A percentile compares a stretch with the other conserved stretches of the same genome.
phyloP scores from a whole-genome alignment of 2,888 invertebrate genomes.

The Lobophora halterata region DNA sequence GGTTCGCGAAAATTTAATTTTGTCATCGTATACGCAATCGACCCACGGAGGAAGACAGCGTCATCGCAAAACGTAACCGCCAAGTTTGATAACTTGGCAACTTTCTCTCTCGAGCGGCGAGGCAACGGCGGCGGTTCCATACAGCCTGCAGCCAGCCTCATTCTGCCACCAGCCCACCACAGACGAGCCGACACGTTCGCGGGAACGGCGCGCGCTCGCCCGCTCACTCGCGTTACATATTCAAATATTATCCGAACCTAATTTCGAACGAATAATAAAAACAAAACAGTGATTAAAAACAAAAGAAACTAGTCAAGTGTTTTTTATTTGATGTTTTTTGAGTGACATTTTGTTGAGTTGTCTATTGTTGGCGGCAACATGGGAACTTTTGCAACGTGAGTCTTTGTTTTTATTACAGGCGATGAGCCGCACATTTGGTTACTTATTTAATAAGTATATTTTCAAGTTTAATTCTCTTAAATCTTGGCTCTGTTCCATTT shows the following conservation, averaged over 20 bases:
- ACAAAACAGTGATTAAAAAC: slow-evolving; percentile 40
- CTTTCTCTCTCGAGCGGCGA: slow-evolving; percentile 66
- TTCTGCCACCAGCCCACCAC: slow-evolving; percentile 56
- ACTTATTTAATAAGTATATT: not conserved
- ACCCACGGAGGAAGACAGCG: slow-evolving; percentile 61
- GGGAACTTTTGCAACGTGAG: slow-evolving; percentile 68
- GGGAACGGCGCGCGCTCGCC: slow-evolving; percentile 60
- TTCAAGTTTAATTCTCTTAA: not conserved
- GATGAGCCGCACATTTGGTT: not conserved
- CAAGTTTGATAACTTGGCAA: slow-evolving; percentile 74
- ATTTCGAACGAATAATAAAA: slow-evolving; percentile 26
- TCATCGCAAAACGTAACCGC: slow-evolving; percentile 76
- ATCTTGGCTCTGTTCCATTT: slow-evolving; percentile 22
- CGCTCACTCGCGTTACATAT: slow-evolving; percentile 38
- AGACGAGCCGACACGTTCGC: slow-evolving; percentile 63
- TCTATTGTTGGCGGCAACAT: slow-evolving; percentile 54
- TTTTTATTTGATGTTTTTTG: slow-evolving; percentile 45
- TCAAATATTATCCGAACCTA: slow-evolving; percentile 38
- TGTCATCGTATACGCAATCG: slow-evolving; percentile 77
- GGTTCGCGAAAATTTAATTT: slow-evolving; percentile 67
- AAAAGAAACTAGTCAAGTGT: slow-evolving; percentile 41
- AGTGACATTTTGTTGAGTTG: slow-evolving; percentile 53
- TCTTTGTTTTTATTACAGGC: slow-evolving; percentile 34
- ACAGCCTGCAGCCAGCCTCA: slow-evolving; percentile 54
- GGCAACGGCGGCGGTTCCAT: slow-evolving; percentile 38